Evolutionary conservation across 2,888 invertebrate genomes (phyloP).

Genomic region (Cephus nigrinus): DNA sequence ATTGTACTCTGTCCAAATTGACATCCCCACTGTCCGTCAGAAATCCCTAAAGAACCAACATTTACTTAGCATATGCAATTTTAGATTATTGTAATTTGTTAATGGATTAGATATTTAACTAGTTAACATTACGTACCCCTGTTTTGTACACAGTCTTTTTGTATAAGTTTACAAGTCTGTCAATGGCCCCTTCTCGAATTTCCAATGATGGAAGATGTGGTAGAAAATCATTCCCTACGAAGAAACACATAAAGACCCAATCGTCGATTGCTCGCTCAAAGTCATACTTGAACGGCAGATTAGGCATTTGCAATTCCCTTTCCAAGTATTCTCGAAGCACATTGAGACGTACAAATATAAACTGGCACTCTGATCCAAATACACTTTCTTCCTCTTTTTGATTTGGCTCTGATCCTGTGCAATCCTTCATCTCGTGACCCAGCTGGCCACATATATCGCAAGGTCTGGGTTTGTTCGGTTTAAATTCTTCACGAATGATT

Average conservation of each 20-base stretch:
- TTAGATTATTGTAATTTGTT: neutral
- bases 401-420: conserved; percentile 78
- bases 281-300: conserved; percentile 92
- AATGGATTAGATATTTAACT: neutral
- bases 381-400: conserved; percentile 72
- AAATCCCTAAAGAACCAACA: conserved; percentile 77
- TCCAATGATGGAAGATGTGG: conserved; percentile 98
- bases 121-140: conserved; percentile 66
- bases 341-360: conserved; percentile 92
- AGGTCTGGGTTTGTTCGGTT: conserved; percentile 94
- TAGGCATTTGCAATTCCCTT: conserved; percentile 89
- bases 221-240: conserved; percentile 98
- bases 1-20: conserved; percentile 90
- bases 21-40: conserved; percentile 96
- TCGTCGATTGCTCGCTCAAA: conserved; percentile 97
- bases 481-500: conserved; percentile 98
- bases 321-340: conserved; percentile 95
- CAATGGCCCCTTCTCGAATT: conserved; percentile 97
- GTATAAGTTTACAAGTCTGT: conserved; percentile 90
- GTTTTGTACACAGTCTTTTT: conserved; percentile 95
- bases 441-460: conserved; percentile 95
- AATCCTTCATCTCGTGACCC: conserved; percentile 95
- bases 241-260: conserved; percentile 99
- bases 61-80: conserved; percentile 13
- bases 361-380: conserved; percentile 82